phyloP scores from a whole-genome alignment of 2,797 vertebrate species.

The Mycteria americana region DNA sequence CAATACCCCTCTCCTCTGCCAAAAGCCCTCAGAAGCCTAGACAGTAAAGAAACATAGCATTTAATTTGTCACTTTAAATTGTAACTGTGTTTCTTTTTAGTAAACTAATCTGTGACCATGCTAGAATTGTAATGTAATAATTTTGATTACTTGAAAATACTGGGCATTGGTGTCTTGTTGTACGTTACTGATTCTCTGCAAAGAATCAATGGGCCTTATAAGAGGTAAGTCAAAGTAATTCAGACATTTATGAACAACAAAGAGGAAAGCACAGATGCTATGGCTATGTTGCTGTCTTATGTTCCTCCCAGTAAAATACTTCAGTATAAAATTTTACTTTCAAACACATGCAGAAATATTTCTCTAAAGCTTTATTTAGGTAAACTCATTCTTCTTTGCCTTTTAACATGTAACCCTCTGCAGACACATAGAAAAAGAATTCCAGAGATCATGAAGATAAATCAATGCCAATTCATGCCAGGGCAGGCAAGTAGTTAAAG shows the following conservation, averaged over 20 bases:
- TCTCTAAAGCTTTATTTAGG: background rate
- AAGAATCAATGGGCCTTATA: background rate
- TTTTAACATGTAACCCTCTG: background rate
- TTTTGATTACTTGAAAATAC: background rate
- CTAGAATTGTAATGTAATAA: background rate
- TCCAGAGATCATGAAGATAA: constrained; percentile 1
- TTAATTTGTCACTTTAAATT: background rate
- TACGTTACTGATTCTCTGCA: background rate
- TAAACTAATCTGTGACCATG: background rate
- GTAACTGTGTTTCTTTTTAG: background rate
- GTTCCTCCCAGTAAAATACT: background rate
- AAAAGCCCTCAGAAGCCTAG: background rate
- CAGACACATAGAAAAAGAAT: constrained; percentile 10
- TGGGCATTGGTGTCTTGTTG: background rate
- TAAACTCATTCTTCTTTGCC: constrained; percentile 19
- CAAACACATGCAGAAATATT: background rate
- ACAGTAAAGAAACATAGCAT: background rate
- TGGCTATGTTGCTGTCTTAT: background rate
- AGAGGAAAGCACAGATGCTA: background rate
- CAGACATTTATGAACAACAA: background rate
- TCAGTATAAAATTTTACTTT: constrained; percentile 11
- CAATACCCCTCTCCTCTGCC: background rate
- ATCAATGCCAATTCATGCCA: constrained; percentile 6
- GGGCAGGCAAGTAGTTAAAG: constrained; percentile 40
- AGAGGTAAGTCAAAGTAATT: constrained; percentile 23